Percentiles rank a stretch among this genome's conserved stretches.
Conservation (phyloP, 2,113 vertebrate genomes). For the Antechinus stuartii region DNA sequence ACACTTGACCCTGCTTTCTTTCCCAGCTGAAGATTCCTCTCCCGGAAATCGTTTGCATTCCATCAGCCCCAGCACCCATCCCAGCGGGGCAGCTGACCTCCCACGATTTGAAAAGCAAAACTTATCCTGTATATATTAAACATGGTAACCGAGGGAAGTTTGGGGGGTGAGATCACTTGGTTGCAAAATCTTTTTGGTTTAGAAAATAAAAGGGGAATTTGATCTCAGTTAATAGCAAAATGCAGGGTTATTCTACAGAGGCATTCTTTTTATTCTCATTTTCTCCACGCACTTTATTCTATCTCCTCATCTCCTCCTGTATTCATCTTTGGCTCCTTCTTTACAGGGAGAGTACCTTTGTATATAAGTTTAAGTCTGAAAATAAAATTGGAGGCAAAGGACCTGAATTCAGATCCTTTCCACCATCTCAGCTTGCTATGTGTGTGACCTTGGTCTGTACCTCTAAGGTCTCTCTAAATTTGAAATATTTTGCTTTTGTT, state of each 20-base stretch:
- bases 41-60: conserved; percentile 78
- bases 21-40: conserved; percentile 67
- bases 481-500: background rate
- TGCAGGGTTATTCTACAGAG: conserved; percentile 19
- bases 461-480: background rate
- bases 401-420: background rate
- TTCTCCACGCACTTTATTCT: background rate
- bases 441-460: background rate
- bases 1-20: conserved; percentile 77
- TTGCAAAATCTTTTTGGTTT: conserved; percentile 28
- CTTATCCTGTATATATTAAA: conserved; percentile 58
- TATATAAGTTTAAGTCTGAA: background rate
- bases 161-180: conserved; percentile 47
- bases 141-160: conserved; percentile 61
- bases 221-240: background rate
- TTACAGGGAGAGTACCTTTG: conserved; percentile 28
- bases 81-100: conserved; percentile 65
- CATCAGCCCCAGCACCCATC: conserved; percentile 54
- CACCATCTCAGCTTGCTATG: background rate
- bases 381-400: background rate
- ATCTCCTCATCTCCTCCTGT: background rate
- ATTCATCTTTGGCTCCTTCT: background rate
- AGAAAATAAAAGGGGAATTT: background rate
- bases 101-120: conserved; percentile 59
- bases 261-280: conserved; percentile 10